Evolutionary conservation across 2,113 vertebrate species (phyloP).

Genomic region (Macquaria australasica): DNA sequence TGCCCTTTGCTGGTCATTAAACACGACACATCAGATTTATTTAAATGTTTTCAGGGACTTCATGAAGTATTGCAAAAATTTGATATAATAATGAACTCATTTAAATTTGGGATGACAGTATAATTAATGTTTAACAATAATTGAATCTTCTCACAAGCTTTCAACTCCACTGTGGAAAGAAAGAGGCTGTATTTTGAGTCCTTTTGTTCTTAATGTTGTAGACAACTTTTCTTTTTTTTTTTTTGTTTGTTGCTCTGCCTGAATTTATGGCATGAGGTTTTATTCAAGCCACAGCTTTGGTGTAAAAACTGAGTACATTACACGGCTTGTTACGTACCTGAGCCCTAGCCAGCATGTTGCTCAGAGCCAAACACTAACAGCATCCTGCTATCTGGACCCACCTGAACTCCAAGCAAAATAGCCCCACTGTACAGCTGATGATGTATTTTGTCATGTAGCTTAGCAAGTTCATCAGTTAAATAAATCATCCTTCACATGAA

Average conservation of each 20-base stretch:
- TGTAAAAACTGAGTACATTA: conserved; percentile 62
- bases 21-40: conserved; percentile 6
- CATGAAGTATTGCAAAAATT: conserved; percentile 22
- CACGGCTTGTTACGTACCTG: conserved; percentile 62
- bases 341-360: conserved; percentile 47
- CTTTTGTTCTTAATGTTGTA: conserved; percentile 5
- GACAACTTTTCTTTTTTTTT: conserved; percentile 44
- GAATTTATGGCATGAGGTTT: conserved; percentile 59
- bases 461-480: conserved; percentile 31
- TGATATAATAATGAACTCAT: neutral
- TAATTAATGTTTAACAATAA: conserved; percentile 9
- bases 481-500: conserved; percentile 36
- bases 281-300: conserved; percentile 59
- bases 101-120: neutral
- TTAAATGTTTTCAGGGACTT: conserved; percentile 22
- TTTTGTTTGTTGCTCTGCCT: conserved; percentile 22
- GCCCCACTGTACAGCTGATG: conserved; percentile 3
- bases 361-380: conserved; percentile 47
- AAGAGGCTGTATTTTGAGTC: conserved; percentile 15
- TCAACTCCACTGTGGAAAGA: neutral
- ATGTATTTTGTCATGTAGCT: conserved; percentile 26
- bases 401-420: conserved; percentile 36
- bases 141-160: conserved; percentile 13
- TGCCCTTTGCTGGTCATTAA: conserved; percentile 39
- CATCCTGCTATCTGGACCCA: conserved; percentile 40